These are phyloP conservation scores for Dorcus hopei DNA, from an alignment of 2,888 invertebrate species.

Conservation along the genomic window DNA sequence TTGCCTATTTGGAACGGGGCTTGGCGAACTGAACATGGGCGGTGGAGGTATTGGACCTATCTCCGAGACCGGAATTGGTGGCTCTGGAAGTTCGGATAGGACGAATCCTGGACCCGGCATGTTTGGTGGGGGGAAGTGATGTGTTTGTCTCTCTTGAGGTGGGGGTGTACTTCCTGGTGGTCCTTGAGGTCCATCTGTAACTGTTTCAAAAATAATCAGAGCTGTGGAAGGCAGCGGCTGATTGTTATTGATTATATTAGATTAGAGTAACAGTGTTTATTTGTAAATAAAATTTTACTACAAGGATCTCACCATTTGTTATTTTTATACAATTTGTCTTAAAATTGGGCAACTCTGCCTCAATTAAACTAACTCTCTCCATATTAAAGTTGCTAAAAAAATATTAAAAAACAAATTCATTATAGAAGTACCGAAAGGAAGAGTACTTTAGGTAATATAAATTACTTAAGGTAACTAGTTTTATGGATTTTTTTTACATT, in stretches of 20 bases:
- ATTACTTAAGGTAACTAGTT: too few species aligned
- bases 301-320: too few species aligned
- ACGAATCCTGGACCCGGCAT: constrained; percentile 52
- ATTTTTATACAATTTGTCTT: too few species aligned
- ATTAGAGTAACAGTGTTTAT: too few species aligned
- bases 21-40: constrained; percentile 92
- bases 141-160: constrained; percentile 44
- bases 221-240: background rate
- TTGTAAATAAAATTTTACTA: too few species aligned
- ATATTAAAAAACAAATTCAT: too few species aligned
- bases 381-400: too few species aligned
- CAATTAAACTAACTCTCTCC: too few species aligned
- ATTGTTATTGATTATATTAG: too few species aligned
- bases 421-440: too few species aligned
- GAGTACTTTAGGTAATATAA: too few species aligned
- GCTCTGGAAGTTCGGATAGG: constrained; percentile 85
- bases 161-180: constrained; percentile 48
- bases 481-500: background rate
- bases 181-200: constrained; percentile 44
- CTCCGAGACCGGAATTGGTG: constrained; percentile 87
- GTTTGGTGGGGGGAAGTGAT: constrained; percentile 35
- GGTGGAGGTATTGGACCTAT: constrained; percentile 83
- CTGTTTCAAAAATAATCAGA: background rate
- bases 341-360: too few species aligned
- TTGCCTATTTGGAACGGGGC: constrained; percentile 63